phyloP scores from a whole-genome alignment of 2,113 vertebrate genomes.

The Bos taurus region DNA sequence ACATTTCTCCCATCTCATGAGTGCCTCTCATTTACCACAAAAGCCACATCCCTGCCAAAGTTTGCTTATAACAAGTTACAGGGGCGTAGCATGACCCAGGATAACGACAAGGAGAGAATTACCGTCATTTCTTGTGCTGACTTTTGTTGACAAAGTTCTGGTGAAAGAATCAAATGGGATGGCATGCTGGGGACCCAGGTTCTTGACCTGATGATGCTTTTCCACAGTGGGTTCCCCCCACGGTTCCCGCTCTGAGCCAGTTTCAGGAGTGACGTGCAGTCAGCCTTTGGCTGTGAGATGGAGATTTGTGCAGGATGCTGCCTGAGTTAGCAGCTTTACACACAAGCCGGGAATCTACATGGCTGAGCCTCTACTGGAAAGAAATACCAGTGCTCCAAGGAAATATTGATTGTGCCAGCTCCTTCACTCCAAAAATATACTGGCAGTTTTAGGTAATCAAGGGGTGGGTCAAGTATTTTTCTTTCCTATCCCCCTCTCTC shows the following conservation, averaged over 20 bases:
- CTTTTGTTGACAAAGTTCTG: neutral
- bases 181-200: neutral
- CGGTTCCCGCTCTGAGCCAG: rapidly evolving
- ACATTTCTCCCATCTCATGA: neutral
- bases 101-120: neutral
- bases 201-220: neutral
- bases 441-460: neutral
- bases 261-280: neutral
- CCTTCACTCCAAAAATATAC: neutral
- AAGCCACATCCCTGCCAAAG: neutral
- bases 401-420: constrained; percentile 32
- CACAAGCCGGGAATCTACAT: neutral
- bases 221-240: neutral
- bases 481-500: neutral
- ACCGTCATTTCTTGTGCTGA: neutral
- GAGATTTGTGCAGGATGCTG: neutral
- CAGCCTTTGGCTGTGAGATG: neutral
- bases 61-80: neutral
- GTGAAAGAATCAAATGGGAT: neutral
- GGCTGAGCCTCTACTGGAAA: neutral
- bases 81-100: neutral
- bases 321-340: neutral
- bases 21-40: neutral
- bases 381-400: neutral
- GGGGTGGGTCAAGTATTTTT: neutral